Conservation (phyloP, 2,888 invertebrate species). For the Noctua janthe region DNA sequence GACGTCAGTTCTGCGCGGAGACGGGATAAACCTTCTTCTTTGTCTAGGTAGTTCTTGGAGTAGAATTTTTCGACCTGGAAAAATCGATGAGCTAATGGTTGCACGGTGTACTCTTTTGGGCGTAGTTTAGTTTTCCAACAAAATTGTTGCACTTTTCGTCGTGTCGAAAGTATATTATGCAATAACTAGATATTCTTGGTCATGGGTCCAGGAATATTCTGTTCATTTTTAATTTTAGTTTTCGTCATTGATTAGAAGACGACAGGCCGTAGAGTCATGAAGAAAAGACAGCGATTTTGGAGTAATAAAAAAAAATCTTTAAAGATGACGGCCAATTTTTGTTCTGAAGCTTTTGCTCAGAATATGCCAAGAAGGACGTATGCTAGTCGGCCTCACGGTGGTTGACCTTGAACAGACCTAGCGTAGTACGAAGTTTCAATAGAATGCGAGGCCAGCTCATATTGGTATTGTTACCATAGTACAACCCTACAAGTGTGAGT, state of each 20-base stretch:
- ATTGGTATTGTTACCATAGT: neutral
- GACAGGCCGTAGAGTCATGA: neutral
- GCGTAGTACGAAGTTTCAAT: neutral
- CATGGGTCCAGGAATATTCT: neutral
- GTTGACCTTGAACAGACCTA: no score
- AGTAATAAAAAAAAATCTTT: neutral
- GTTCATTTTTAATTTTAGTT: neutral
- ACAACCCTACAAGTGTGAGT: no score
- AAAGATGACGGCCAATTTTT: neutral
- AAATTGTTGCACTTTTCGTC: neutral
- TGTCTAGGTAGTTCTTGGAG: slow-evolving; percentile 97
- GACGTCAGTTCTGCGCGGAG: slow-evolving; percentile 87
- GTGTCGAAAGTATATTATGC: neutral
- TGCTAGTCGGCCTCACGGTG: rapidly evolving
- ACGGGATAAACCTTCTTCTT: slow-evolving; percentile 95
- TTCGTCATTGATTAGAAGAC: neutral
- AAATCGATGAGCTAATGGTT: neutral
- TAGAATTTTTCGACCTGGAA: slow-evolving; percentile 96
- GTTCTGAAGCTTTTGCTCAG: neutral
- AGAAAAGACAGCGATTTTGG: neutral
- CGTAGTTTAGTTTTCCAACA: neutral
- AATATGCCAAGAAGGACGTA: neutral
- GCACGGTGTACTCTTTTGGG: neutral
- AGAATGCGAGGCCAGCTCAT: neutral
- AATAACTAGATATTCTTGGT: neutral